These are phyloP conservation scores for Apodemus sylvaticus DNA, from an alignment of 2,113 vertebrate species.

Conservation along the genomic window DNA sequence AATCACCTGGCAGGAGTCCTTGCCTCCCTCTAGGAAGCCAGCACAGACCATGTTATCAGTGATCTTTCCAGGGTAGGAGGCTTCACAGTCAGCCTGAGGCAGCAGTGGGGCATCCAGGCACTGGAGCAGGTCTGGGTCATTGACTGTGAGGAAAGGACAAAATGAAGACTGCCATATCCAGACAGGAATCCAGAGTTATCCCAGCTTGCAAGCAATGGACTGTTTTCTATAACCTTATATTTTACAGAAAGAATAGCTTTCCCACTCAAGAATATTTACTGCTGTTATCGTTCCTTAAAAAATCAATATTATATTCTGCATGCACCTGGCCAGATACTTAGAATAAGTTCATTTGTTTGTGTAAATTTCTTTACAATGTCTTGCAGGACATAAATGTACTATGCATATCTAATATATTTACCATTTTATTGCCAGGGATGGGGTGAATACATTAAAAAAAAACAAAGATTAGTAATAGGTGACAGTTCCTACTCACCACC, in stretches of 20 bases:
- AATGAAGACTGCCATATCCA: too few relatives aligned
- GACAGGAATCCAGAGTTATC: accelerated
- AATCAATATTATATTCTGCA: not conserved
- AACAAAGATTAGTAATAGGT: too few relatives aligned
- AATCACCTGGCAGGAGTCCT: conserved; percentile 95
- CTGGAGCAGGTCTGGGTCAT: conserved; percentile 88
- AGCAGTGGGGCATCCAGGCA: too few relatives aligned
- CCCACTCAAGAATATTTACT: accelerated
- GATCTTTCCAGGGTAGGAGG: too few relatives aligned
- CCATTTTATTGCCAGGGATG: not conserved
- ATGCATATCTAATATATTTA: not conserved
- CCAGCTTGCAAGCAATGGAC: not conserved
- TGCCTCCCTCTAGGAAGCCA: conserved; percentile 93
- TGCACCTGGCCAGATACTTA: accelerated
- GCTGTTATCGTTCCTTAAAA: not conserved
- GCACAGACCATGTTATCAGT: too few relatives aligned
- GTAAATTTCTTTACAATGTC: too few relatives aligned
- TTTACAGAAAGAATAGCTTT: not conserved
- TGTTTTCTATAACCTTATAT: not conserved
- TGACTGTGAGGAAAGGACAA: conserved; percentile 70
- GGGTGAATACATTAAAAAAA: too few relatives aligned
- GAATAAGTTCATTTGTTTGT: not conserved
- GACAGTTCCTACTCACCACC: conserved; percentile 11
- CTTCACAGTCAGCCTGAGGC: too few relatives aligned
- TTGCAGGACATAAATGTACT: accelerated